A percentile compares a stretch with the other conserved stretches of the same genome.
These are phyloP conservation scores for Bombus sylvicola DNA, from an alignment of 1,140 invertebrate genomes.

Conservation along the genomic window DNA sequence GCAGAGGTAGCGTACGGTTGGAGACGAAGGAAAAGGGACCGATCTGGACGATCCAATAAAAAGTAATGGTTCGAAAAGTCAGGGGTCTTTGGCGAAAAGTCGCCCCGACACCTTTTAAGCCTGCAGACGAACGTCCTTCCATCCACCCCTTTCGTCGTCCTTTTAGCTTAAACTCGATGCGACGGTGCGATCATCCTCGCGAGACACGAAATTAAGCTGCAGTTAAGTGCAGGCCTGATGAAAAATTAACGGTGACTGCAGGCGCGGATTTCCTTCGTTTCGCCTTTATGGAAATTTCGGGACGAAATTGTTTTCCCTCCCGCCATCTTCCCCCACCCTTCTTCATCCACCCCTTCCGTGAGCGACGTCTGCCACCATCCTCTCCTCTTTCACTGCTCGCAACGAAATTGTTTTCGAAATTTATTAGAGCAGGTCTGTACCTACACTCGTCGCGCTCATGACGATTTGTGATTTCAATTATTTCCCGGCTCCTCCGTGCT, in stretches of 20 bases:
- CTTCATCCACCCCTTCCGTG: too few species aligned
- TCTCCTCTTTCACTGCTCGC: too few species aligned
- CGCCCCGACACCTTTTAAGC: constrained; percentile 78
- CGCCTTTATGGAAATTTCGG: constrained; percentile 39
- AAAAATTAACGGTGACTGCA: constrained; percentile 60
- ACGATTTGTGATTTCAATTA: constrained; percentile 19
- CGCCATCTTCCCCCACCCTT: neutral
- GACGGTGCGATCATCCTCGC: constrained; percentile 71
- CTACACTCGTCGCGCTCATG: neutral
- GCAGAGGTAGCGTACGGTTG: neutral
- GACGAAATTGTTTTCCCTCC: constrained; percentile 32
- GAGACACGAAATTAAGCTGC: constrained; percentile 66
- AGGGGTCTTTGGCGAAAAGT: constrained; percentile 74
- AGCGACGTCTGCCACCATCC: neutral
- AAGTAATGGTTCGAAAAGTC: constrained; percentile 72
- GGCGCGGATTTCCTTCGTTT: constrained; percentile 49
- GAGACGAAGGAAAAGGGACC: constrained; percentile 11
- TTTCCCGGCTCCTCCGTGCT: neutral
- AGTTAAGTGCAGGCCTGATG: constrained; percentile 60
- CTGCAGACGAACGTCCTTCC: constrained; percentile 59
- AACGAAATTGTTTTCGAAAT: constrained; percentile 46
- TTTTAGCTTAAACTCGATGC: constrained; percentile 69
- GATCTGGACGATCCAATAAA: constrained; percentile 67
- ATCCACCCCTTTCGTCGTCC: constrained; percentile 56
- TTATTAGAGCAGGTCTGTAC: constrained; percentile 17